Evolutionary conservation across 2,888 invertebrate genomes (phyloP), one percentile per base, ranked within the genome.

Genomic region (Ochlodes sylvanus): DNA sequence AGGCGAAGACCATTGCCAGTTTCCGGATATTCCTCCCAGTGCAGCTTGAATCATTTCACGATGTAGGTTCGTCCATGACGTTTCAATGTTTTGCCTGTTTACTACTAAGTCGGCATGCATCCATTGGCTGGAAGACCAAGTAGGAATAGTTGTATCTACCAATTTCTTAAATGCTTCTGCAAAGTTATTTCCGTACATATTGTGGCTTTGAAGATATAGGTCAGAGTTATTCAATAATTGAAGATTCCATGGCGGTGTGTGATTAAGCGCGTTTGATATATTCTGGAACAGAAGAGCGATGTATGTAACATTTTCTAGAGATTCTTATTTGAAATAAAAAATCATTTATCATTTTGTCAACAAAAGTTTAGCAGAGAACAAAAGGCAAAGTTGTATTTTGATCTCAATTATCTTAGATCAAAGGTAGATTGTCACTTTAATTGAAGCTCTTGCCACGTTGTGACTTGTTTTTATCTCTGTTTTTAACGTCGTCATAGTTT

Each of bases 61-160:
- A 63, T 89, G 90, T 27, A 96, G 85, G 73, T 93, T 94, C 0
- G 86, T 80, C 96, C 96, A 96, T 0, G 94, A 92, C 5, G 94
- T 90, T 58, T 89, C 78, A 38, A 95, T 87, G 69, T 95, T 94
- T 77, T 95, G 94, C 50, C 92, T 80, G 65, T 94, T 88, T 12
- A 90, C 77, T 1, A 87, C 75, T 0, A 84, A 75, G n/a, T 81
- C 74, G 14, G 78, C 79, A 47, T 85, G 84, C 82, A 90, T 82
- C 83, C 86, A 86, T 68, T 84, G 86, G 68, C 87, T 92, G 7
- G 84, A 81, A 0, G 87, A 79, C 73, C 81, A 82, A 3, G 79
- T 77, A 15, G 86, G 81, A 7, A 78, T 63, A 3, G 73, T 68
- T 0, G 68, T 61, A 27, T 79, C 74, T 4, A 81, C 81, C 1